Evolutionary conservation across 2,113 vertebrate species (phyloP), one percentile per base, ranked within the genome.

Genomic region (Potamarius usumacintae): DNA sequence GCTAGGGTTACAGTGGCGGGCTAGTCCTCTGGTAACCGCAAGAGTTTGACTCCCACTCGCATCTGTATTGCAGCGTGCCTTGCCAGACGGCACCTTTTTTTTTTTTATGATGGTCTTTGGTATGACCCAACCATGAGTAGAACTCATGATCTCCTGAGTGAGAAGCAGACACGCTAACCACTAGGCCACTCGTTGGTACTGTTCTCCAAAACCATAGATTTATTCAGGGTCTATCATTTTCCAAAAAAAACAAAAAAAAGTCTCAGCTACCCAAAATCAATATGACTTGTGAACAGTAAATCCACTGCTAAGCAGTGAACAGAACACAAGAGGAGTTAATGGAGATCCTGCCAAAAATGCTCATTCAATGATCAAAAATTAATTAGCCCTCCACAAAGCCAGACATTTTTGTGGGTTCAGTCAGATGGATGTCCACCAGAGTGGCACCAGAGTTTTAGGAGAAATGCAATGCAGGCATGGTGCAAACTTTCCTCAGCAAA

Each of bases 361-460:
- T 55, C 15, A 8, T 69, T 52, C 5, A 48, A 76, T 2, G 25
- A 90, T 91, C 85, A 89, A 80, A 74, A 60, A 55, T 83, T 90
- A 88, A 88, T 86, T 42, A 86, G 50, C 69, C 77, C 90, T 89
- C 82, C 88, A 65, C 15, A 79, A 22, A 84, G 91, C 89, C 90
- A 91, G 67, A 92, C 76, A 42, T 62, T 91, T 92, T 65, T 85
- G 86, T 79, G 22, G 67, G 76, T 85, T 42, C 71, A 77, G 81
- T 88, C 84, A 76, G 62, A 89, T 53, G 84, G 85, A 90, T 88
- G 85, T 89, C 62, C 89, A 79, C 84, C 7, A 0, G 65, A 80
- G 82, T 67, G 87, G 89, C 85, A 85, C 25, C 71, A 84, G 57
- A 86, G 60, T 71, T 63, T 86, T 65, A 52, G 81, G 25, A 63